phyloP scores from a whole-genome alignment of 2,113 vertebrate genomes.

The Colius striatus region DNA sequence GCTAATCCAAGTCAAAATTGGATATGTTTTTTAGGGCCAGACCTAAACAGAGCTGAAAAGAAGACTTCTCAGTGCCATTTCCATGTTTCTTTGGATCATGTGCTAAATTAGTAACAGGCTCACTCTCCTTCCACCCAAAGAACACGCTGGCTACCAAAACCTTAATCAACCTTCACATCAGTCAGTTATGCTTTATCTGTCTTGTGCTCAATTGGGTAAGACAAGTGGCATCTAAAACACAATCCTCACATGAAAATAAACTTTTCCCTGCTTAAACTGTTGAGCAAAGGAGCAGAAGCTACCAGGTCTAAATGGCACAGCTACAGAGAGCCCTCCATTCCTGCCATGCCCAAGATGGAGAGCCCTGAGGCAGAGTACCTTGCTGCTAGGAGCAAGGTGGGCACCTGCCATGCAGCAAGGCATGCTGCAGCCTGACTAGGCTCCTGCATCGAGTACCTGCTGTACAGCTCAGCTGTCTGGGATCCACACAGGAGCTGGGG shows the following conservation, averaged over 20 bases:
- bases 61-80: neutral
- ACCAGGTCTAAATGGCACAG: neutral
- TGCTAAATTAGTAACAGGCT: neutral
- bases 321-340: neutral
- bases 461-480: neutral
- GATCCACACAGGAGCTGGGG: accelerated
- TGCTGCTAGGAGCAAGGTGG: neutral
- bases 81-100: neutral
- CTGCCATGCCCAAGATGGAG: accelerated
- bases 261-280: neutral
- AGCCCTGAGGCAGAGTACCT: neutral
- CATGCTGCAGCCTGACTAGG: neutral
- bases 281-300: neutral
- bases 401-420: neutral
- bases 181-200: neutral
- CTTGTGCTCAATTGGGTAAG: neutral
- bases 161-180: neutral
- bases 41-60: neutral
- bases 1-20: neutral
- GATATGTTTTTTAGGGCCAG: neutral
- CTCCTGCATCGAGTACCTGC: accelerated
- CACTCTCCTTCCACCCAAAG: neutral
- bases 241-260: neutral
- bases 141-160: neutral
- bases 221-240: neutral